Evolutionary conservation across 2,888 invertebrate species (phyloP).

Genomic region (Cataglyphis cursor): DNA sequence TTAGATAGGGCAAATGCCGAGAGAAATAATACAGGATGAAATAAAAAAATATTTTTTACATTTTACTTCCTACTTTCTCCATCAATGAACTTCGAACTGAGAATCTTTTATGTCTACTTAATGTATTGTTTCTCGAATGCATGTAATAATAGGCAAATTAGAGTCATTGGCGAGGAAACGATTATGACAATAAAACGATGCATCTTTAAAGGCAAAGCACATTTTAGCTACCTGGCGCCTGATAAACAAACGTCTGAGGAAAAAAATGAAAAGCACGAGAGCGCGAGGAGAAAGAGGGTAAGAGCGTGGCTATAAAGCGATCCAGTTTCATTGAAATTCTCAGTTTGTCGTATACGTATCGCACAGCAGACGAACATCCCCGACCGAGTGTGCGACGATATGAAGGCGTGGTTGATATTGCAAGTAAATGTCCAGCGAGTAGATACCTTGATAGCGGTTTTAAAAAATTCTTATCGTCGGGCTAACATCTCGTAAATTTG

Average conservation of each 20-base stretch:
- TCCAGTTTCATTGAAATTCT: conserved; percentile 57
- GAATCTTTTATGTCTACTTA: neutral
- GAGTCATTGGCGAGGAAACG: neutral
- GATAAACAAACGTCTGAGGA: conserved; percentile 3
- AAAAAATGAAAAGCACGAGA: conserved; percentile 48
- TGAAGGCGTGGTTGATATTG: conserved; percentile 48
- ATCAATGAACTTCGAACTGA: neutral
- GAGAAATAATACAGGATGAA: neutral
- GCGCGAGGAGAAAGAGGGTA: conserved; percentile 59
- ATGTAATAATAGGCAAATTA: neutral
- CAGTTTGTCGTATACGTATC: conserved; percentile 59
- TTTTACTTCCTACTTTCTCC: neutral
- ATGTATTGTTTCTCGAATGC: neutral
- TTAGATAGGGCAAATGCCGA: neutral
- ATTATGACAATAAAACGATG: neutral
- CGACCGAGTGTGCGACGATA: neutral
- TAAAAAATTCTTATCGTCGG: neutral
- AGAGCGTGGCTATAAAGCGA: conserved; percentile 63
- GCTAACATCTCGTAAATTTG: neutral
- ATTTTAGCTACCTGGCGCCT: neutral
- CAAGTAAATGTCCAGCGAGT: conserved; percentile 47
- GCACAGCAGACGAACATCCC: conserved; percentile 13
- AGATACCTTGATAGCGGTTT: neutral
- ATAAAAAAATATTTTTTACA: neutral
- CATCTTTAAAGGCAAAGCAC: neutral